phyloP scores from a whole-genome alignment of 2,113 vertebrate genomes.

The Hystrix cristata region DNA sequence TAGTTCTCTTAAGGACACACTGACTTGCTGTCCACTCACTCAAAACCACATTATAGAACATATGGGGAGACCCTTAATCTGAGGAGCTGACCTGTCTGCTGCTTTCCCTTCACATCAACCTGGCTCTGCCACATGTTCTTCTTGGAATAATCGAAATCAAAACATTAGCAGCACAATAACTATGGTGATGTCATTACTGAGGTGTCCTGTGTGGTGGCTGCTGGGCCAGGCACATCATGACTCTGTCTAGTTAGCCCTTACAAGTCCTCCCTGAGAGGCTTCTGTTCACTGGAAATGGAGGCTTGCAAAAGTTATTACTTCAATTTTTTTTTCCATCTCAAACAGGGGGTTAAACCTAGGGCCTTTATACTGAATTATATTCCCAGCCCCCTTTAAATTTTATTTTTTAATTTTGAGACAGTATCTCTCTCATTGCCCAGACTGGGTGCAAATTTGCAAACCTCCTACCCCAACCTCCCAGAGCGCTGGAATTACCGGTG shows the following conservation, averaged over 20 bases:
- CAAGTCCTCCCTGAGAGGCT: not conserved
- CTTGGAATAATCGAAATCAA: not conserved
- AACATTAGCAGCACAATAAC: not conserved
- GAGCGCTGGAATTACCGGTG: not conserved
- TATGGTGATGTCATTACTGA: not conserved
- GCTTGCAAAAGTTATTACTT: not conserved
- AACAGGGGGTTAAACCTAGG: not conserved
- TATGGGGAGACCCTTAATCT: not conserved
- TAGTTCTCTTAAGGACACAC: not conserved
- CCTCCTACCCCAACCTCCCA: not conserved
- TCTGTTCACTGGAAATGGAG: constrained; percentile 17
- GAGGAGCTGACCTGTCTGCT: not conserved
- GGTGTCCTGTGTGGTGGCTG: not conserved
- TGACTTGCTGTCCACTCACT: not conserved
- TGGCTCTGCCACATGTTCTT: not conserved
- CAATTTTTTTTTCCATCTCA: not conserved
- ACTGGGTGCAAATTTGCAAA: not conserved
- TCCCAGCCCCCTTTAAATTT: not conserved
- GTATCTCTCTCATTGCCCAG: not conserved
- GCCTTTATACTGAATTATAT: not conserved
- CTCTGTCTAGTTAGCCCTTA: not conserved
- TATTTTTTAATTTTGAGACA: not conserved
- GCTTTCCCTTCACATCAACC: not conserved
- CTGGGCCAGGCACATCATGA: not conserved
- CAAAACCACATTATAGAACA: not conserved